phyloP scores from a whole-genome alignment of 1,140 invertebrate genomes.

The Drosophila virilis region DNA sequence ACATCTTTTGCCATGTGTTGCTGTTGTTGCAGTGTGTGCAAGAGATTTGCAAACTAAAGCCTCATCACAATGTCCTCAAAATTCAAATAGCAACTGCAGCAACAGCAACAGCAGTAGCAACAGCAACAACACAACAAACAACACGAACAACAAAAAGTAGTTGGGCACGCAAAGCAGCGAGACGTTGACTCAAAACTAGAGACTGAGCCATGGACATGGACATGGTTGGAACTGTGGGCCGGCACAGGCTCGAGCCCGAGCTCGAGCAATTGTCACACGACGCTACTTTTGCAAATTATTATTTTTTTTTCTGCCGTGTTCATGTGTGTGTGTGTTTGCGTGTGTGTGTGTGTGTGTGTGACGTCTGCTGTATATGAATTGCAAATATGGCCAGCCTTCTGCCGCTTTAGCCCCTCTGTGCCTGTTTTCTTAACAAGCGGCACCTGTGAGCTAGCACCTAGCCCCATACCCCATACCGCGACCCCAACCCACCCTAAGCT shows the following conservation, averaged over 20 bases:
- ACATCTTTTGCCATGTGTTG: constrained; percentile 39
- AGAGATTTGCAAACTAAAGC: constrained; percentile 82
- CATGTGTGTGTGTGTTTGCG: constrained; percentile 14
- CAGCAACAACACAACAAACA: constrained; percentile 31
- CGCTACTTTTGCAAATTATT: constrained; percentile 82
- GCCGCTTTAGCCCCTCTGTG: constrained; percentile 22
- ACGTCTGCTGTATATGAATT: constrained; percentile 77
- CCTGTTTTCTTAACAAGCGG: constrained; percentile 74
- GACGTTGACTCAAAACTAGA: constrained; percentile 48
- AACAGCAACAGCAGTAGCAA: constrained; percentile 46
- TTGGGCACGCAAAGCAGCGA: constrained; percentile 63
- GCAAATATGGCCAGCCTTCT: constrained; percentile 65
- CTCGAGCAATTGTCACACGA: constrained; percentile 78
- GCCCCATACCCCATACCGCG: constrained; percentile 16
- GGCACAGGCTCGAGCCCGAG: constrained; percentile 2
- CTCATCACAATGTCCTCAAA: constrained; percentile 83
- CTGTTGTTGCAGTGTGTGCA: constrained; percentile 59
- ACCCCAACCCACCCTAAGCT: background rate
- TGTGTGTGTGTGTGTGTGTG: constrained; percentile 35
- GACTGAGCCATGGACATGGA: constrained; percentile 18
- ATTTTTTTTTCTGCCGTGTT: constrained; percentile 51
- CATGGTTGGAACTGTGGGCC: constrained; percentile 6
- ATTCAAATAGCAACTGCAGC: constrained; percentile 74
- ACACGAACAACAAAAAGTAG: constrained; percentile 58
- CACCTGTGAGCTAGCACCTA: constrained; percentile 73